These are phyloP conservation scores for Seladonia tumulorum DNA, from an alignment of 2,888 invertebrate genomes.

Conservation along the genomic window DNA sequence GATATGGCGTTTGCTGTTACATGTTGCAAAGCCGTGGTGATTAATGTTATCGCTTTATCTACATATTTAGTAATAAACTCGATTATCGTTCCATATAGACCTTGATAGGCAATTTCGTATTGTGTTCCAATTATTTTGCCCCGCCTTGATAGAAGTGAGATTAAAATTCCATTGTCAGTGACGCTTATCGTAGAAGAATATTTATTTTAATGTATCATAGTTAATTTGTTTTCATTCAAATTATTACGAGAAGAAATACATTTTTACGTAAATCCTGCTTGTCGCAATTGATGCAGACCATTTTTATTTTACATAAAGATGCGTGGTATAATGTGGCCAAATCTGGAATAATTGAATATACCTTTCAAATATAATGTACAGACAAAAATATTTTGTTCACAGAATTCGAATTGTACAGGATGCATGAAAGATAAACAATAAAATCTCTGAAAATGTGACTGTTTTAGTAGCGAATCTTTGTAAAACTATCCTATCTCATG, in stretches of 20 bases:
- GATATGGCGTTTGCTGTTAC: neutral
- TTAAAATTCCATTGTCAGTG: neutral
- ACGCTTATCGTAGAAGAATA: neutral
- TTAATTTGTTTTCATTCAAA: neutral
- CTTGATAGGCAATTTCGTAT: neutral
- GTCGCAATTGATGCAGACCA: neutral
- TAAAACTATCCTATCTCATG: neutral
- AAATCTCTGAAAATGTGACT: neutral
- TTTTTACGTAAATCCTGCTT: neutral
- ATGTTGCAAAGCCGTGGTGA: neutral
- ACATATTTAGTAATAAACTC: conserved; percentile 33
- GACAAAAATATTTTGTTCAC: neutral
- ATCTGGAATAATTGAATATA: neutral
- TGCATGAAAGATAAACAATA: neutral
- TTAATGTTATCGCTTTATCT: conserved; percentile 30
- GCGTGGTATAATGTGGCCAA: neutral
- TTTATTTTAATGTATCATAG: neutral
- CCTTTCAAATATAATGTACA: too few relatives aligned
- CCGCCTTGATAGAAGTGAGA: neutral
- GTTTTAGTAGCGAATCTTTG: neutral
- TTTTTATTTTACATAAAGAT: neutral
- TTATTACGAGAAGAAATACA: neutral
- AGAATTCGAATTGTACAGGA: neutral
- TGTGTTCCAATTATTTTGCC: neutral
- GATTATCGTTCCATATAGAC: conserved; percentile 9